phyloP scores from a whole-genome alignment of 2,888 invertebrate genomes.

The Drosophila subsilvestris region DNA sequence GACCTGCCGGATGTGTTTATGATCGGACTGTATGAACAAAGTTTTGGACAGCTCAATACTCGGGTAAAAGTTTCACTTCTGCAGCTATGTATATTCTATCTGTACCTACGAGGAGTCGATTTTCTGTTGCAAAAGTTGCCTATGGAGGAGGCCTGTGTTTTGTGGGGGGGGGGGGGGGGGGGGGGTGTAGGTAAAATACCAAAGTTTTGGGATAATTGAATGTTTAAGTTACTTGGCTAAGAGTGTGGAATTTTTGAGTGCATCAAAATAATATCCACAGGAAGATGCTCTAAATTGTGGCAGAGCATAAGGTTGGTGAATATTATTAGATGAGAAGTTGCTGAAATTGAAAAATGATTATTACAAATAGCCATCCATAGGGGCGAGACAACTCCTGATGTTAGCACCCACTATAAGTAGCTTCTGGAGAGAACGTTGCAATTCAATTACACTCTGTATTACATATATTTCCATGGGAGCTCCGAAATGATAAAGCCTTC shows the following conservation, averaged over 20 bases:
- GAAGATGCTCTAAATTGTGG: neutral
- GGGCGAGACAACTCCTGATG: no score
- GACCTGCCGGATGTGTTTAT: conserved; percentile 42
- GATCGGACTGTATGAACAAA: conserved; percentile 45
- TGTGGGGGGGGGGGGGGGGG: neutral
- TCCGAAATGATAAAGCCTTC: neutral
- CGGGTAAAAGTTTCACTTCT: conserved; percentile 31
- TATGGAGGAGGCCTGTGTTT: conserved; percentile 10
- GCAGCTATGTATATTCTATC: conserved; percentile 9
- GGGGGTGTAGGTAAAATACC: no score
- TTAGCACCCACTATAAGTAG: neutral
- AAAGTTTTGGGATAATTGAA: conserved; percentile 26
- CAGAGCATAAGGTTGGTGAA: neutral
- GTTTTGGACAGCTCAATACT: conserved; percentile 21
- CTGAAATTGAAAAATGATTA: neutral
- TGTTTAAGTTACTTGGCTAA: conserved; percentile 7
- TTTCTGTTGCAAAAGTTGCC: conserved; percentile 21
- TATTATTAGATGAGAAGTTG: neutral
- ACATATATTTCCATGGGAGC: neutral
- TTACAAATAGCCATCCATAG: no score
- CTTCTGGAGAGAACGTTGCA: neutral
- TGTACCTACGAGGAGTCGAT: conserved; percentile 20
- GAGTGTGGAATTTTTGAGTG: neutral
- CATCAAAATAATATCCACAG: neutral
- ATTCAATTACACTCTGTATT: neutral